Percentiles rank a stretch among this genome's conserved stretches.
Conservation (phyloP, 2,888 invertebrate species). For the Microchrysa polita region DNA sequence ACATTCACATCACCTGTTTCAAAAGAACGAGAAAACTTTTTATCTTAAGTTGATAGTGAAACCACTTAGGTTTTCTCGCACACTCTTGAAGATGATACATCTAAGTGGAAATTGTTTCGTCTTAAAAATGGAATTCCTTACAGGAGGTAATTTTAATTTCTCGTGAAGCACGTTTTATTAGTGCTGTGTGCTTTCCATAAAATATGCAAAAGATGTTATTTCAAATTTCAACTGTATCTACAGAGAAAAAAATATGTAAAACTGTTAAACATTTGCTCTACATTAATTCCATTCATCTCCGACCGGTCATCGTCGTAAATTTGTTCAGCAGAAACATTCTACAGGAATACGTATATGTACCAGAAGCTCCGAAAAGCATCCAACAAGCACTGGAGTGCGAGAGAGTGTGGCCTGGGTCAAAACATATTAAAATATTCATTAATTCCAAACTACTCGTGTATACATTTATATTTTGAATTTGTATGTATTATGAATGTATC, state of each 20-base stretch:
- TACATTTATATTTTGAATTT: too few species aligned
- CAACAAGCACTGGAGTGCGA: too few species aligned
- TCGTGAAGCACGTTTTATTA: too few species aligned
- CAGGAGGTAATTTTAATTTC: too few species aligned
- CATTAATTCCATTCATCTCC: too few species aligned
- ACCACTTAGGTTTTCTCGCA: slow-evolving; percentile 33
- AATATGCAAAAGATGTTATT: not conserved
- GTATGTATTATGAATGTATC: too few species aligned
- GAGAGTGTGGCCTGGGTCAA: slow-evolving; percentile 32
- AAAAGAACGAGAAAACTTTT: not conserved
- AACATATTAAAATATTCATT: slow-evolving; percentile 23
- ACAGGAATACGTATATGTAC: not conserved
- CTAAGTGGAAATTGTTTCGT: not conserved
- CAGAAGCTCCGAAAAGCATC: slow-evolving; percentile 13
- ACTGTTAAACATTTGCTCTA: too few species aligned
- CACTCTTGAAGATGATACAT: not conserved
- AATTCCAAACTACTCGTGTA: slow-evolving; percentile 10
- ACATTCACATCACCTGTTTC: not conserved
- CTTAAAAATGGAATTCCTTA: too few species aligned
- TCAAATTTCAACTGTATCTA: too few species aligned
- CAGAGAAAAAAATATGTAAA: too few species aligned
- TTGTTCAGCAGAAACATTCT: too few species aligned
- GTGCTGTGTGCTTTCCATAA: not conserved
- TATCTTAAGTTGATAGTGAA: slow-evolving; percentile 22
- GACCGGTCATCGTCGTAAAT: too few species aligned